These are phyloP conservation scores for Oncorhynchus kisutch DNA, from an alignment of 2,113 vertebrate species.

Conservation along the genomic window DNA sequence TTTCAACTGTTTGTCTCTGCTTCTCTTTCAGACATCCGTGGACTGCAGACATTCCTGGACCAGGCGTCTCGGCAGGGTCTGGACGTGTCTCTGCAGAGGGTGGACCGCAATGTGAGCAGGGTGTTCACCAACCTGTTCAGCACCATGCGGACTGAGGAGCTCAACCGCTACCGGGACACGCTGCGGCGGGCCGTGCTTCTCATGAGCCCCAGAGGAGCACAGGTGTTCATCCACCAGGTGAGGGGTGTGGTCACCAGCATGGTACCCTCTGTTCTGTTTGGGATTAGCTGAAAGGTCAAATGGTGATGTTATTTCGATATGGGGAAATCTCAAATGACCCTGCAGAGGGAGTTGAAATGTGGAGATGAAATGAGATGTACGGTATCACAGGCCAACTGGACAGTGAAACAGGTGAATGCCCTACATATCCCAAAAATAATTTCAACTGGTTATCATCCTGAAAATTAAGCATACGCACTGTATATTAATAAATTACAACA, in stretches of 20 bases:
- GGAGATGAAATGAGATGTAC: too few relatives aligned
- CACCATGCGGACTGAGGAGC: conserved; percentile 94
- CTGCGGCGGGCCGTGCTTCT: conserved; percentile 89
- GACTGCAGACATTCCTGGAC: conserved; percentile 92
- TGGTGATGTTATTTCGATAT: too few relatives aligned
- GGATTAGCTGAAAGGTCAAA: too few relatives aligned
- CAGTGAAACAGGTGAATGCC: too few relatives aligned
- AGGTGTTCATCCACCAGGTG: conserved; percentile 96
- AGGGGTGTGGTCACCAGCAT: conserved; percentile 32
- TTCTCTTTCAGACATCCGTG: conserved; percentile 85
- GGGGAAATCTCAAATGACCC: too few relatives aligned
- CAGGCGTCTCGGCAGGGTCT: conserved; percentile 90
- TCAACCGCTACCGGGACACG: conserved; percentile 94
- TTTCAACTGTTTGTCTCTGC: not conserved
- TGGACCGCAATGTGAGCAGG: conserved; percentile 93
- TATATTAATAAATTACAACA: too few relatives aligned
- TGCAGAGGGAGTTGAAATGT: too few relatives aligned
- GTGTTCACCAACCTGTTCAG: conserved; percentile 95
- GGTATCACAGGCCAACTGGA: too few relatives aligned
- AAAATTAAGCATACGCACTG: too few relatives aligned
- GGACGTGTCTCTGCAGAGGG: conserved; percentile 93
- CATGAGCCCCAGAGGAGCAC: conserved; percentile 89
- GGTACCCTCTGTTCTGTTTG: too few relatives aligned
- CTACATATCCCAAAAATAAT: too few relatives aligned
- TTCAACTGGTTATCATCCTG: too few relatives aligned